A percentile compares a stretch with the other conserved stretches of the same genome.
phyloP scores from a whole-genome alignment of 2,888 invertebrate genomes.

The Caenorhabditis sp. region DNA sequence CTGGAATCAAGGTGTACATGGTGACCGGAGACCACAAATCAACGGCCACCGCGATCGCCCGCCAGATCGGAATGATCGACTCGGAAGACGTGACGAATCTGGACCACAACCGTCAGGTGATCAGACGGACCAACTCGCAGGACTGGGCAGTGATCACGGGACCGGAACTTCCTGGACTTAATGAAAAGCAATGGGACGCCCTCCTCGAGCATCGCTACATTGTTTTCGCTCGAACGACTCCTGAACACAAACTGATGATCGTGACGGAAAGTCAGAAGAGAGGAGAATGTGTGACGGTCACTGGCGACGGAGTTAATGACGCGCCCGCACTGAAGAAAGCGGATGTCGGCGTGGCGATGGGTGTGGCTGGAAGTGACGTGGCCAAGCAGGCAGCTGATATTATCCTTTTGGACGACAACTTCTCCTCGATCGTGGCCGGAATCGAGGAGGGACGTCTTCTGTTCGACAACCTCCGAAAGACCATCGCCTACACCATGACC shows the following conservation, averaged over 20 bases:
- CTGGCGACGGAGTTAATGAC: conserved; percentile 68
- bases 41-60: conserved; percentile 73
- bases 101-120: conserved; percentile 37
- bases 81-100: conserved; percentile 36
- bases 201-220: conserved; percentile 57
- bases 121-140: conserved; percentile 34
- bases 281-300: conserved; percentile 63
- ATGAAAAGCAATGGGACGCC: conserved; percentile 58
- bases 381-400: conserved; percentile 74
- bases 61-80: conserved; percentile 72
- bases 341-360: conserved; percentile 73
- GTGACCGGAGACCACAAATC: conserved; percentile 74
- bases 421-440: conserved; percentile 66
- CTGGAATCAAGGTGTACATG: conserved; percentile 75
- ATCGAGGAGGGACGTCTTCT: conserved; percentile 63
- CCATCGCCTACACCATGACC: conserved; percentile 74
- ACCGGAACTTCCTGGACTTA: conserved; percentile 57
- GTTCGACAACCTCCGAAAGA: conserved; percentile 63
- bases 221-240: conserved; percentile 66
- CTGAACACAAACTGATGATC: conserved; percentile 65
- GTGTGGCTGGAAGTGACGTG: conserved; percentile 68
- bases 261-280: conserved; percentile 63
- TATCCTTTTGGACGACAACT: conserved; percentile 70
- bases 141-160: conserved; percentile 66
- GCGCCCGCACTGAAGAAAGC: conserved; percentile 69